A percentile compares a stretch with the other conserved stretches of the same genome.
Conservation (phyloP, 1,140 invertebrate species). For the Aphis gossypii region DNA sequence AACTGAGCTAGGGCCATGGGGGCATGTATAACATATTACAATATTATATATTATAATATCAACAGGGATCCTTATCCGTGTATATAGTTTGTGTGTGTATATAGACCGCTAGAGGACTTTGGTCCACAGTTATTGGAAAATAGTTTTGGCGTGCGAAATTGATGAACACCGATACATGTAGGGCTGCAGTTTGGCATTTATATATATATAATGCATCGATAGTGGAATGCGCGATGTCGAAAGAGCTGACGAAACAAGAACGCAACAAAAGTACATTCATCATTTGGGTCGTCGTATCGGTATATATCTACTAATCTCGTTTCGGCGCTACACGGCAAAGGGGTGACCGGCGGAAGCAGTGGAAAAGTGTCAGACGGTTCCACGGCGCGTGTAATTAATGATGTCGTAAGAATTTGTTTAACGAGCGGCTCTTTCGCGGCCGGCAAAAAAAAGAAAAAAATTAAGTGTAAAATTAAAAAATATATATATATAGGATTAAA, state of each 20-base stretch:
- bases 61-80: neutral
- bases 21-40: neutral
- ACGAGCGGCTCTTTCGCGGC: neutral
- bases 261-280: constrained; percentile 43
- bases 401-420: constrained; percentile 44
- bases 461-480: constrained; percentile 32
- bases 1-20: neutral
- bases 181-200: neutral
- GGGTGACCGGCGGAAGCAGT: neutral
- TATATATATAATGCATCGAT: neutral
- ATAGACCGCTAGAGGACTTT: neutral
- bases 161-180: constrained; percentile 31
- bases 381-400: constrained; percentile 44
- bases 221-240: neutral
- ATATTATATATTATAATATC: neutral
- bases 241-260: neutral
- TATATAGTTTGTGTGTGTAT: neutral
- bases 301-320: constrained; percentile 25
- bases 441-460: neutral
- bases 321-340: neutral
- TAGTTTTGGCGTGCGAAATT: constrained; percentile 39
- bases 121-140: constrained; percentile 15
- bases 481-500: neutral
- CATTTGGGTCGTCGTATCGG: constrained; percentile 31
- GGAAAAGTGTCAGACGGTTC: constrained; percentile 47